Conservation (phyloP, 2,113 vertebrate species). For the Mungos mungo region DNA sequence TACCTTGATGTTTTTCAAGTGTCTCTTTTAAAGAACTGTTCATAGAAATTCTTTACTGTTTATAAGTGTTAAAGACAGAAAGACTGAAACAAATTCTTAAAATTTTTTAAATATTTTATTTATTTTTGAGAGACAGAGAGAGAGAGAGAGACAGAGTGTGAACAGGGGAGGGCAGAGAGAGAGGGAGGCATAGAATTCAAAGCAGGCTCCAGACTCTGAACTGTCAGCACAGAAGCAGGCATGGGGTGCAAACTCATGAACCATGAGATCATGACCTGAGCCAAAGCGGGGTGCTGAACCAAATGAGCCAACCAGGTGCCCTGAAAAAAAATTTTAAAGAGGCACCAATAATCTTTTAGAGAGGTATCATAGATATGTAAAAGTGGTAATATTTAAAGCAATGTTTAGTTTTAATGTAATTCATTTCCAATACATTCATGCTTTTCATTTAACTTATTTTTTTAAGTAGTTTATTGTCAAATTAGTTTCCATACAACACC, state of each 20-base stretch:
- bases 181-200: no score
- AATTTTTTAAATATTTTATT: background rate
- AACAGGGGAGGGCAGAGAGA: no score
- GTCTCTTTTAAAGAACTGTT: background rate
- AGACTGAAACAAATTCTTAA: background rate
- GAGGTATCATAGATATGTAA: background rate
- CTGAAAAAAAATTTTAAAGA: background rate
- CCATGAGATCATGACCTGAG: no score
- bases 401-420: constrained; percentile 25
- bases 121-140: no score
- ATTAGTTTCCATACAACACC: no score
- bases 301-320: no score
- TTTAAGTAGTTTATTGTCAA: no score
- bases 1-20: background rate
- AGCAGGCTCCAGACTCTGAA: no score
- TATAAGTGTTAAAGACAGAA: background rate
- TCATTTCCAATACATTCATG: constrained; percentile 7
- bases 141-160: no score
- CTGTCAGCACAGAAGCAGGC: no score
- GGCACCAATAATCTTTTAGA: background rate
- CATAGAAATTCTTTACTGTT: background rate
- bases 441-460: background rate
- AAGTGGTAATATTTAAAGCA: background rate
- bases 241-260: no score
- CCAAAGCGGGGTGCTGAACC: no score